Evolutionary conservation across 1,140 invertebrate genomes (phyloP), one percentile per base, ranked within the genome.

Genomic region (Temnothorax longispinosus): DNA sequence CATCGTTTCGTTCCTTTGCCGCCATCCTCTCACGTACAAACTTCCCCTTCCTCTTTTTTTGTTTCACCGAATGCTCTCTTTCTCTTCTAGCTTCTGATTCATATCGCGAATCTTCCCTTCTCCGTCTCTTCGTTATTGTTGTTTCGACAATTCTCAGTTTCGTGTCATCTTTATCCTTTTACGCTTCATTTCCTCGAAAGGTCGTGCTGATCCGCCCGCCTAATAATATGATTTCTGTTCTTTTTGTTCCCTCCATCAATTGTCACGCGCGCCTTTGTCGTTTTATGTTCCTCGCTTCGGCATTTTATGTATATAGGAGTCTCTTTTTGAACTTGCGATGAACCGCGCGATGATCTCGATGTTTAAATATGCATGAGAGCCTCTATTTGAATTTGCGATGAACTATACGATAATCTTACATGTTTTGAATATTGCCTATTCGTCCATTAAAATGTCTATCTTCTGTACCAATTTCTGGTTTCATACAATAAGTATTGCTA

Each of bases 91-190:
- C 13, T 35, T 44, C 5, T 7, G 35, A 80, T 50, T 50, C 58
- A 47, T 8, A 52, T 62, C 15, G 27, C 27, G n/a, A 10, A 44
- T 27, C n/a, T 10, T 65, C n/a, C 2, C n/a, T 38, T 52, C 18
- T 54, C 13, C n/a, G 11, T 80, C n/a, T 67, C 47, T 27, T 64
- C n/a, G 32, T 78, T 64, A 78, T 78, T 35, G n/a, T 27, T 32
- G 10, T 69, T 71, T 71, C 64, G 47, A 81, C 47, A 44, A 56
- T 38, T 1, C 4, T 6, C 47, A 41, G 21, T 21, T 56, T 41
- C 35, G n/a, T 47, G 27, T 50, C 15, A 38, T 41, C 32, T 76
- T 13, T 35, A 50, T 13, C 10, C 18, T 62, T 35, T 78, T 78
- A 64, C 15, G 10, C 58, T 64, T 47, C 11, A 78, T 35, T 47